Percentiles rank a stretch among this genome's conserved stretches.
phyloP scores from a whole-genome alignment of 2,113 vertebrate species.

The Narcine bancroftii region DNA sequence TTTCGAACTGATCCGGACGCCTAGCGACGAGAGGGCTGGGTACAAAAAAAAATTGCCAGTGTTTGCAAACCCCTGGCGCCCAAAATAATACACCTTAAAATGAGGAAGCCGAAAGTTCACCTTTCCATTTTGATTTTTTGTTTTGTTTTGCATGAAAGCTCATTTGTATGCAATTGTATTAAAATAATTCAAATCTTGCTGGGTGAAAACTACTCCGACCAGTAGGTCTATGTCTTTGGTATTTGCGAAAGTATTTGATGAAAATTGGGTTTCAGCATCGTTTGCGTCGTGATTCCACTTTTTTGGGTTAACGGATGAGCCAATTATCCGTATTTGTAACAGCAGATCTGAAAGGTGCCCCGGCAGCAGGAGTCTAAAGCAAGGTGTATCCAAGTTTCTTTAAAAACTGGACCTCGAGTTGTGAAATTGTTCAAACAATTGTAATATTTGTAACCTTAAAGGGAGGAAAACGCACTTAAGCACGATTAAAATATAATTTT shows the following conservation, averaged over 20 bases:
- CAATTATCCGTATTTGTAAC: conserved; percentile 12
- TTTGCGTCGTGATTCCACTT: neutral
- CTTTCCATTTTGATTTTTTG: neutral
- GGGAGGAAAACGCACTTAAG: neutral
- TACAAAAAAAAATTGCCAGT: neutral
- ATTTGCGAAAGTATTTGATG: neutral
- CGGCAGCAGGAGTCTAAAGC: neutral
- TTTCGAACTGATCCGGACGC: conserved; percentile 16
- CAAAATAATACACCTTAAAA: neutral
- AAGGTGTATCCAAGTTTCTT: neutral
- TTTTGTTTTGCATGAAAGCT: neutral
- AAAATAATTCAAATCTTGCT: conserved; percentile 13
- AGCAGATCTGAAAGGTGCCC: conserved; percentile 8
- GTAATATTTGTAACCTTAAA: neutral
- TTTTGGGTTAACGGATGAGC: neutral
- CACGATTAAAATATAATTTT: conserved; percentile 23
- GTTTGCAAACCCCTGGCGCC: neutral
- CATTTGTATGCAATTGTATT: neutral
- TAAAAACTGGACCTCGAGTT: conserved; percentile 15
- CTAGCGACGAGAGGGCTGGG: conserved; percentile 28
- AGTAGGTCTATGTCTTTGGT: neutral
- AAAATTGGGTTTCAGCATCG: conserved; percentile 1
- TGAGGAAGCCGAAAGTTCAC: neutral
- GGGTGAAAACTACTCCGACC: neutral
- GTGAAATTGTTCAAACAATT: conserved; percentile 21